A percentile compares a stretch with the other conserved stretches of the same genome.
These are phyloP conservation scores for Alfaro cultratus DNA, from an alignment of 2,797 vertebrate species.

Conservation along the genomic window DNA sequence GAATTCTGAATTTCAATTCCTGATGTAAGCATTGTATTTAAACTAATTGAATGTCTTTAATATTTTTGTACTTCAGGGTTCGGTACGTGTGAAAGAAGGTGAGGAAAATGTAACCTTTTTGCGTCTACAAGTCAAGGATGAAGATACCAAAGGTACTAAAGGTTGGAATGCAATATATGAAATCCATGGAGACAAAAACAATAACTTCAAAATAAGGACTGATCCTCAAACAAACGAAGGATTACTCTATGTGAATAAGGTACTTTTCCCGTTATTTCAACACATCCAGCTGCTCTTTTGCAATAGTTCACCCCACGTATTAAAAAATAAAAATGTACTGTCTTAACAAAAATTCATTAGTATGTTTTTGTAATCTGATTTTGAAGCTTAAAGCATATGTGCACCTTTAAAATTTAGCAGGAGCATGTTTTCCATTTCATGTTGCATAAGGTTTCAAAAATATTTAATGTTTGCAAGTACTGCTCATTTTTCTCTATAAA, in stretches of 20 bases:
- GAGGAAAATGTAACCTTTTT: constrained; percentile 56
- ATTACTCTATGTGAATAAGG: constrained; percentile 76
- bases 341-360: background rate
- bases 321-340: background rate
- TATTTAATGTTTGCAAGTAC: background rate
- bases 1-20: background rate
- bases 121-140: constrained; percentile 68
- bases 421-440: background rate
- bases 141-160: constrained; percentile 56
- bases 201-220: constrained; percentile 70
- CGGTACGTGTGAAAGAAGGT: constrained; percentile 67
- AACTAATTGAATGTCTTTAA: background rate
- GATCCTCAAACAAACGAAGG: constrained; percentile 79
- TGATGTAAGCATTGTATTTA: background rate
- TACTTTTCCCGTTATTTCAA: constrained; percentile 35
- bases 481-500: background rate
- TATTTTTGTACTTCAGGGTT: constrained; percentile 41
- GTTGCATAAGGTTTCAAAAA: background rate
- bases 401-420: background rate
- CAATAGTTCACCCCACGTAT: background rate
- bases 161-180: constrained; percentile 75
- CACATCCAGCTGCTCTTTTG: background rate
- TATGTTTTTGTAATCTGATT: background rate
- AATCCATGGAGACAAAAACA: constrained; percentile 63
- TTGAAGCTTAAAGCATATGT: background rate